phyloP scores from a whole-genome alignment of 2,113 vertebrate species.

The Drymodes brunneopygia region DNA sequence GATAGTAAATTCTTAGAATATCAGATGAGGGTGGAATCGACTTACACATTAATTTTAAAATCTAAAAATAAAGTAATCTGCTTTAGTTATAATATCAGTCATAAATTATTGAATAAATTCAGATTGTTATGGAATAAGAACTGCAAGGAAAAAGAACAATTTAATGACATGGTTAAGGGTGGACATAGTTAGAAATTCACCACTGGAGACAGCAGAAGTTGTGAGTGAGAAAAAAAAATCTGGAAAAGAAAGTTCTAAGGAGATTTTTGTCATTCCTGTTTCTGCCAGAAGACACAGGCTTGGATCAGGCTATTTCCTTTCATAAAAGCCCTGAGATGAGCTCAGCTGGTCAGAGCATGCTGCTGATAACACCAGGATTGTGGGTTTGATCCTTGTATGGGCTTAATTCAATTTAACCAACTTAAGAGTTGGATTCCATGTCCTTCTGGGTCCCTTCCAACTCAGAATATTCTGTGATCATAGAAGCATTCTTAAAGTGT shows the following conservation, averaged over 20 bases:
- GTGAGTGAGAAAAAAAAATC: not conserved
- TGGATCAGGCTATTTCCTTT: not conserved
- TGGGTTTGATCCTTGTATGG: not conserved
- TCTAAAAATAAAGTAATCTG: not conserved
- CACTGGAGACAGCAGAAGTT: not conserved
- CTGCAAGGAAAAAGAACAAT: not conserved
- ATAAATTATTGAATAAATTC: not conserved
- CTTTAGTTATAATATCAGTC: not conserved
- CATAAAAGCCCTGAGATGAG: not conserved
- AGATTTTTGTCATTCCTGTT: not conserved
- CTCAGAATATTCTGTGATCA: not conserved
- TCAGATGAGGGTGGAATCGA: not conserved
- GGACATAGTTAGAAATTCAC: not conserved
- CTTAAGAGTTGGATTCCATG: accelerated
- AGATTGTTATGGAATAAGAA: not conserved
- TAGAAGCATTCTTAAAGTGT: not conserved
- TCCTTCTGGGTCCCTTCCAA: not conserved
- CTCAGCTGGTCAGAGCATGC: not conserved
- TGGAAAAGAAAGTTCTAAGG: not conserved
- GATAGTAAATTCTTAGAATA: not conserved
- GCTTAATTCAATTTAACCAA: too few species aligned
- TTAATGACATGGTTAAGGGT: not conserved
- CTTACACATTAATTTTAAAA: not conserved
- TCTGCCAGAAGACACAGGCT: not conserved
- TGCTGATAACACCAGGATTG: not conserved